phyloP scores from a whole-genome alignment of 2,797 vertebrate species.

The Lepilemur ruficaudatus region DNA sequence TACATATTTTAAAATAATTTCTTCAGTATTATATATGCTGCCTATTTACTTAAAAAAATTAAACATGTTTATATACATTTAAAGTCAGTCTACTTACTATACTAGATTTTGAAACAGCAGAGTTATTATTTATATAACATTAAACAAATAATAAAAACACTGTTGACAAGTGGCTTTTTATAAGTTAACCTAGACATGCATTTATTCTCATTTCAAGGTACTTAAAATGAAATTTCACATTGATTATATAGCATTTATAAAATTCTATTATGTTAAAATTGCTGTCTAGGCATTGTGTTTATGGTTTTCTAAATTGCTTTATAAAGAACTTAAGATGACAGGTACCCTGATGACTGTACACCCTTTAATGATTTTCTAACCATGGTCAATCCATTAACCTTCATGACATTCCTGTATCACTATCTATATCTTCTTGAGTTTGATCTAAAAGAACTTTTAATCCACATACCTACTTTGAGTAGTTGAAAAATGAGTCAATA shows the following conservation, averaged over 20 bases:
- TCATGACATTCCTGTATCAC: slow-evolving; percentile 41
- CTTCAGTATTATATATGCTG: neutral
- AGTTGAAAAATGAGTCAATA: slow-evolving; percentile 48
- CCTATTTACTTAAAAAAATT: neutral
- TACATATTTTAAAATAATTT: neutral
- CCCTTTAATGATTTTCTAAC: slow-evolving; percentile 67
- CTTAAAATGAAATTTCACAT: slow-evolving; percentile 63
- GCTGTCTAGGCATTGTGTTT: slow-evolving; percentile 62
- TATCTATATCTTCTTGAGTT: slow-evolving; percentile 29
- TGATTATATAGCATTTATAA: slow-evolving; percentile 57
- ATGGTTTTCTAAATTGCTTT: slow-evolving; percentile 58
- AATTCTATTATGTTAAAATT: slow-evolving; percentile 66
- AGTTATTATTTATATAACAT: neutral
- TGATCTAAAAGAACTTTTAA: slow-evolving; percentile 52
- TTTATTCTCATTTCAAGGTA: slow-evolving; percentile 58
- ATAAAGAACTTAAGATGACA: slow-evolving; percentile 66
- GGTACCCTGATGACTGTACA: slow-evolving; percentile 27
- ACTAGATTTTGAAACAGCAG: neutral
- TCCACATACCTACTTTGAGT: neutral
- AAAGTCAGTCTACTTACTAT: neutral
- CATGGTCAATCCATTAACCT: slow-evolving; percentile 62
- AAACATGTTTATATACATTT: neutral
- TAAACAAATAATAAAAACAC: slow-evolving; percentile 30
- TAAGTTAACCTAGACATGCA: slow-evolving; percentile 41
- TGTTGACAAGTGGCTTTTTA: slow-evolving; percentile 41